Percentiles rank a stretch among this genome's conserved stretches.
Evolutionary conservation across 30 jellyfish, hydroid and myxozoan species (phyloP).

Genomic region (Pelagia noctiluca): DNA sequence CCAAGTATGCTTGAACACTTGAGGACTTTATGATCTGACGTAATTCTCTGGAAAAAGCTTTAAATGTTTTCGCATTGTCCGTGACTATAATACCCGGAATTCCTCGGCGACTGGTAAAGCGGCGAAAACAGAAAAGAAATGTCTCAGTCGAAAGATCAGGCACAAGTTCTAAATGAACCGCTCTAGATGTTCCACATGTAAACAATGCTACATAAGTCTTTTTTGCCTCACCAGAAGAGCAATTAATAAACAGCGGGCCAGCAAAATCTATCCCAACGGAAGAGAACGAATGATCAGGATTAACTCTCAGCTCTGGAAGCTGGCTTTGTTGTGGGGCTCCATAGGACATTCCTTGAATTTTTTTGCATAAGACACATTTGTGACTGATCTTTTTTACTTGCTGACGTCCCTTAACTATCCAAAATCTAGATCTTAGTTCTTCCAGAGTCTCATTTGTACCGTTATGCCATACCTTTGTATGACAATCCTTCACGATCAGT

Average conservation of each 20-base stretch:
- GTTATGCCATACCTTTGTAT: slow-evolving; percentile 10
- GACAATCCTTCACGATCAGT: slow-evolving; percentile 22
- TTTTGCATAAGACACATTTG: not conserved
- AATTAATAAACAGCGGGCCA: not conserved
- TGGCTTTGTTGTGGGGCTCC: not conserved
- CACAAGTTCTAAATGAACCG: too few species aligned
- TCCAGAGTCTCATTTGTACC: not conserved
- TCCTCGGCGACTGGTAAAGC: too few species aligned
- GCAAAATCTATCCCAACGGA: not conserved
- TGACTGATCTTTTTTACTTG: not conserved
- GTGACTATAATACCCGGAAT: too few species aligned
- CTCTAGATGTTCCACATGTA: too few species aligned
- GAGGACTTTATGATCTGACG: not conserved
- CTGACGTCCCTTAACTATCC: not conserved
- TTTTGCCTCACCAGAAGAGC: too few species aligned
- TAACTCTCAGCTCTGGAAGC: not conserved
- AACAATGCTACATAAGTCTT: not conserved
- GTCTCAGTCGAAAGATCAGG: too few species aligned
- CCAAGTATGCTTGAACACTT: too few species aligned
- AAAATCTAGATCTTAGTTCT: not conserved
- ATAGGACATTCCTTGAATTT: not conserved
- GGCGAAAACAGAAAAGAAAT: too few species aligned
- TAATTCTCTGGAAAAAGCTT: not conserved
- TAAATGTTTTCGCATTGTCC: too few species aligned
- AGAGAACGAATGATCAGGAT: not conserved